Base-by-base conservation (phyloP, 1,140 invertebrate genomes). In the Diploscapter pachys region DNA sequence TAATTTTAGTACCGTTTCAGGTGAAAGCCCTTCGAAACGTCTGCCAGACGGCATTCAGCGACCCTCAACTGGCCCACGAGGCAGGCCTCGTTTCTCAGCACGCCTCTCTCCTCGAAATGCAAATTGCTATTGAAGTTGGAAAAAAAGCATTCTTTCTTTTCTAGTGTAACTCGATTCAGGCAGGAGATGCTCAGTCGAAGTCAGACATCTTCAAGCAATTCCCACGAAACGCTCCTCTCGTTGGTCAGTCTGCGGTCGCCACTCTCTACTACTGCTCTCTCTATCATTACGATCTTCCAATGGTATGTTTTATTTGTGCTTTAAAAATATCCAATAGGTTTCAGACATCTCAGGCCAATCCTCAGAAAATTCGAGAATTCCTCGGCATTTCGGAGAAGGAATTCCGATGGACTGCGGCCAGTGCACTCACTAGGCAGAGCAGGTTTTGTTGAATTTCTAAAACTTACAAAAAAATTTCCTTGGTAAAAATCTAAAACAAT, bases 251-350 rank as follows among this genome's bases (percentile, higher is more conserved):
- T 4, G 64, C 75, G n/a, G 8, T 76, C 31, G 63, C 69, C 0
- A 72, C 75, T 5, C 75, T 76, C 4, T 76, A 76, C 31, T 76
- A 76, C 51, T 73, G 61, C 3, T 54, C 13, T 5, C 72, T 76
- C 50, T 76, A 76, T 49, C 75, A 76, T 59, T 76, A 51, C 51
- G 67, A 72, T 48, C 49, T 53, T 9, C 50, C 67, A 3, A 4
- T 56, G 52, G 73, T 75, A 5, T 50, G 49, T 8, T 71, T 68
- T 61, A 6, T 53, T 9, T 6, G 2, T 50, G 2, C 48, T 6
- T 68, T 52, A 2, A n/a, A 65, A 65, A 52, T 68, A 55, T 52
- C 11, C 8, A 2, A 69, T 1, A 2, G 2, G 31, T 65, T 71
- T 71, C 55, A 71, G 69, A 49, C 9, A 13, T 48, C n/a, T 13